A percentile compares a stretch with the other conserved stretches of the same genome.
These are phyloP conservation scores for Ivindomyrus marchei DNA, from an alignment of 2,113 vertebrate genomes.

Conservation along the genomic window DNA sequence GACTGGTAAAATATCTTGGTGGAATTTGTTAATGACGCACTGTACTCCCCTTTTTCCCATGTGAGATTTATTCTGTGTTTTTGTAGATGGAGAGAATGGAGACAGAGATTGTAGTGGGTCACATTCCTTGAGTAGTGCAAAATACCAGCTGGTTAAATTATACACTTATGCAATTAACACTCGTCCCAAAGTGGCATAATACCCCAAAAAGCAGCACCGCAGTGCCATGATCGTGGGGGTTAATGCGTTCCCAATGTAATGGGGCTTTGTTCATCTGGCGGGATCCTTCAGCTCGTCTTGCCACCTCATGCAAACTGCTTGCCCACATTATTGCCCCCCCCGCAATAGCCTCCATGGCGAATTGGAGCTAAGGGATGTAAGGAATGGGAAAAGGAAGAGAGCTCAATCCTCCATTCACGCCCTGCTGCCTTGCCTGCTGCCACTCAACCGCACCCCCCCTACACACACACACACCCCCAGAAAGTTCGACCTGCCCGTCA, in stretches of 20 bases:
- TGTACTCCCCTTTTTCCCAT: conserved; percentile 25
- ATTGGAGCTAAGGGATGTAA: background rate
- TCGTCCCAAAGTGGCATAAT: background rate
- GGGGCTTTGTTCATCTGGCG: background rate
- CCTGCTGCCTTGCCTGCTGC: background rate
- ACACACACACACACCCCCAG: background rate
- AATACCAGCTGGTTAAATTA: background rate
- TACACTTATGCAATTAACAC: background rate
- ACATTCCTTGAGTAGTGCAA: background rate
- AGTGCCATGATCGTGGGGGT: background rate
- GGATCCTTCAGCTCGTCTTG: background rate
- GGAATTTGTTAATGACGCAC: conserved; percentile 13
- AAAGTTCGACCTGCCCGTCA: background rate
- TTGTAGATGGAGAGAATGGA: background rate
- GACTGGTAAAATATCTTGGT: conserved; percentile 22
- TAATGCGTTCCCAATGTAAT: background rate
- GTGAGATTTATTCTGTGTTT: background rate
- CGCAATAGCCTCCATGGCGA: background rate
- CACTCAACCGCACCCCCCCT: background rate
- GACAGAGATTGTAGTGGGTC: background rate
- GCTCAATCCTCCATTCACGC: background rate
- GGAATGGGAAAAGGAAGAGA: background rate
- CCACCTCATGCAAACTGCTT: background rate
- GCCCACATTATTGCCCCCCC: background rate
- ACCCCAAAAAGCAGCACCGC: background rate